Conservation (phyloP, 2,888 invertebrate species). For the Netelia inedita region DNA sequence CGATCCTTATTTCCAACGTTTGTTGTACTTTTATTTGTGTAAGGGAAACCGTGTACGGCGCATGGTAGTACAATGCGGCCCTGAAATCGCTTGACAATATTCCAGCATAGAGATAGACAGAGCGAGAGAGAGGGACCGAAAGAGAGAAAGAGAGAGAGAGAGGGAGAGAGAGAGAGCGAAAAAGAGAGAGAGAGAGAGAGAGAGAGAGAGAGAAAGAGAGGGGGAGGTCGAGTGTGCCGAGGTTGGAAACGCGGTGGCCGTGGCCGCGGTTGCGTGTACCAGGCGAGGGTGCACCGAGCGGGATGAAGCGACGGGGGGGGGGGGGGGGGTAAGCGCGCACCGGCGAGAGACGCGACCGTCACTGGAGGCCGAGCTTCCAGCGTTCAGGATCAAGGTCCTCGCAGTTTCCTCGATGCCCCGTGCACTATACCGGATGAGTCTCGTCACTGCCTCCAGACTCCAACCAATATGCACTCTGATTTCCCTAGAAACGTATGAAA, state of each 20-base stretch:
- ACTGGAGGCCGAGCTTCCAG: conserved; percentile 66
- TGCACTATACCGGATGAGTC: conserved; percentile 13
- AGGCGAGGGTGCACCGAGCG: conserved; percentile 64
- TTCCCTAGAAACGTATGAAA: background rate
- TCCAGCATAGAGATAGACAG: conserved; percentile 52
- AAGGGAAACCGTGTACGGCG: background rate
- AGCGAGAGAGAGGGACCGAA: conserved; percentile 27
- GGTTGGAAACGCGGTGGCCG: conserved; percentile 67
- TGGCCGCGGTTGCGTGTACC: conserved; percentile 69
- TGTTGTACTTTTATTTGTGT: background rate
- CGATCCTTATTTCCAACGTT: background rate
- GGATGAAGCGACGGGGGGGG: conserved; percentile 51
- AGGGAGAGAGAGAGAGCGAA: background rate
- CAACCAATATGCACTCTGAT: background rate
- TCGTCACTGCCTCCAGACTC: background rate
- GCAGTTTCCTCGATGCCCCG: conserved; percentile 68
- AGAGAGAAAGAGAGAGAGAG: conserved; percentile 41
- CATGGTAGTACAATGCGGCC: conserved; percentile 60
- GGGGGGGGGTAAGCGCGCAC: conserved; percentile 9
- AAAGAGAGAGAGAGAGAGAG: conserved; percentile 46
- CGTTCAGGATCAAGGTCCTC: conserved; percentile 82
- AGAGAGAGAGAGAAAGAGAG: conserved; percentile 1
- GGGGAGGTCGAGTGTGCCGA: conserved; percentile 53
- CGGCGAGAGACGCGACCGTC: conserved; percentile 55
- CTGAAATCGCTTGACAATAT: conserved; percentile 45